phyloP scores from a whole-genome alignment of 2,113 vertebrate genomes.

The Vimba vimba region DNA sequence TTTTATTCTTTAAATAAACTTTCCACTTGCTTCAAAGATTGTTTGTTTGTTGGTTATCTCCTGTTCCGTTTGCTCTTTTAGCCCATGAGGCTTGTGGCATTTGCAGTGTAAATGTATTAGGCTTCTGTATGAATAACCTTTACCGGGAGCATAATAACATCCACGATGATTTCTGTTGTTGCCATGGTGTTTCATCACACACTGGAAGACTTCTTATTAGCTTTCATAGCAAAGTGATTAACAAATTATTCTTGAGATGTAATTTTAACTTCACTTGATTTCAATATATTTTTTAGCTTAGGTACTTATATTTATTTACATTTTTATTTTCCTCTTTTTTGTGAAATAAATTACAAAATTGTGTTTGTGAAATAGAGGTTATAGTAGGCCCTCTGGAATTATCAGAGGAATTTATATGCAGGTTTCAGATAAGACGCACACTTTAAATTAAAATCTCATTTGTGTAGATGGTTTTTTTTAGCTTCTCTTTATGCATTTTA shows the following conservation, averaged over 20 bases:
- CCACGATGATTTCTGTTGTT: conserved; percentile 7
- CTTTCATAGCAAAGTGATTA: neutral
- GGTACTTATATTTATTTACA: no score
- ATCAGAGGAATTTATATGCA: neutral
- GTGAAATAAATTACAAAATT: no score
- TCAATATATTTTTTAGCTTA: neutral
- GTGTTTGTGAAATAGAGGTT: neutral
- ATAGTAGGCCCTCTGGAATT: neutral
- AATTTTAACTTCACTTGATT: neutral
- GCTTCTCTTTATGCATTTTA: neutral
- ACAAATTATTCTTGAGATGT: neutral
- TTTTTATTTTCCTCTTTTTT: neutral
- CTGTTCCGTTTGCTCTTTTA: conserved; percentile 2
- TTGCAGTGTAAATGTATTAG: conserved; percentile 22
- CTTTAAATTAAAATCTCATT: neutral
- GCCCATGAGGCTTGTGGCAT: conserved; percentile 16
- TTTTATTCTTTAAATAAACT: conserved; percentile 1
- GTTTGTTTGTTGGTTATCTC: neutral
- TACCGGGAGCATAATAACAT: neutral
- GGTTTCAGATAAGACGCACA: neutral
- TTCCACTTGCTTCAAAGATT: conserved; percentile 12
- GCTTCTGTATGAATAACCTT: conserved; percentile 30
- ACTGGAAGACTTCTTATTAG: neutral
- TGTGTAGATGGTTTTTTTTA: neutral
- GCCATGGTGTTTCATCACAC: neutral